A percentile compares a stretch with the other conserved stretches of the same genome.
These are phyloP conservation scores for Julus scandinavius DNA, from an alignment of 2,888 invertebrate genomes.

Conservation along the genomic window DNA sequence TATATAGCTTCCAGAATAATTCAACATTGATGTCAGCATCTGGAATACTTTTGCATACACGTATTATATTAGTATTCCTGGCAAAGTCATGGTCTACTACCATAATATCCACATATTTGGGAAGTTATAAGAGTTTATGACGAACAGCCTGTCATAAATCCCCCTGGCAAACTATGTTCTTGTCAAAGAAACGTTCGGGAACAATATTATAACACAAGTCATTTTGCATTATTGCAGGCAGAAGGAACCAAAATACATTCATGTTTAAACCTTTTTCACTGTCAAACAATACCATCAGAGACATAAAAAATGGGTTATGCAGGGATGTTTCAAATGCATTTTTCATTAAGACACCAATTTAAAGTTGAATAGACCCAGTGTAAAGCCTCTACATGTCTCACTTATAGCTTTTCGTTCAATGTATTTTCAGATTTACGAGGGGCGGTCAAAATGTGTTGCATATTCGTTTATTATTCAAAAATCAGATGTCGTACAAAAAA, in stretches of 20 bases:
- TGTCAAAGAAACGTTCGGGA: neutral
- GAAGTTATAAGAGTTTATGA: neutral
- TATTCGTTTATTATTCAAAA: too few relatives aligned
- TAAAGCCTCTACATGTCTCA: neutral
- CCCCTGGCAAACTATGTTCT: neutral
- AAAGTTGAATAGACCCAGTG: neutral
- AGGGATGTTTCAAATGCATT: neutral
- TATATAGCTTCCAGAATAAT: neutral
- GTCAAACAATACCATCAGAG: neutral
- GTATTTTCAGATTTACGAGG: neutral
- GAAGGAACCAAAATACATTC: neutral
- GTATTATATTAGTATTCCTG: neutral
- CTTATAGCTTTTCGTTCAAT: neutral
- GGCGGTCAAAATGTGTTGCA: too few relatives aligned
- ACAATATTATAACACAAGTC: neutral
- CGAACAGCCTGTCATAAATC: neutral
- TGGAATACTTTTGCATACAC: neutral
- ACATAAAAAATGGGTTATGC: neutral
- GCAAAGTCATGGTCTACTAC: neutral
- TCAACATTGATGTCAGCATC: neutral
- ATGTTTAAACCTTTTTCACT: neutral
- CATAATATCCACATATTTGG: neutral
- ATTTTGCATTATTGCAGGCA: conserved; percentile 2
- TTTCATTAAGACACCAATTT: neutral
- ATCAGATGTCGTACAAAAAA: too few relatives aligned